Evolutionary conservation across 2,797 vertebrate species (phyloP).

Genomic region (Micromesistius poutassou): DNA sequence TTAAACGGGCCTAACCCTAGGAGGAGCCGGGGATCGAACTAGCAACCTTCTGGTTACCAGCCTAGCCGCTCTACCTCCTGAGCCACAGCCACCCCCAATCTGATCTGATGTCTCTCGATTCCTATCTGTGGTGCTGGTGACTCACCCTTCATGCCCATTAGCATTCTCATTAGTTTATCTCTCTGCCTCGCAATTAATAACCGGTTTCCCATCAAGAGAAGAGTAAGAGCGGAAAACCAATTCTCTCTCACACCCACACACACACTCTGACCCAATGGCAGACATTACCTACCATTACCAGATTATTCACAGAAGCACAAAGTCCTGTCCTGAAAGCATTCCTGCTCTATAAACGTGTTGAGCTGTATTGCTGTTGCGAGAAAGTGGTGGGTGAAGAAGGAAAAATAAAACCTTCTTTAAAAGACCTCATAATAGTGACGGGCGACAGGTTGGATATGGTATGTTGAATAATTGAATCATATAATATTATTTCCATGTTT

Average conservation of each 20-base stretch:
- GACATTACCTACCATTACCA: slow-evolving; percentile 33
- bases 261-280: slow-evolving; percentile 13
- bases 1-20: no score
- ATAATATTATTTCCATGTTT: background rate
- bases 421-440: background rate
- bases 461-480: background rate
- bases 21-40: no score
- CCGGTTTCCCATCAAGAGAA: background rate
- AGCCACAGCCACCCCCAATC: no score
- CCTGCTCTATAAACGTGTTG: slow-evolving; percentile 18
- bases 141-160: background rate
- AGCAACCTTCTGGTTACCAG: no score
- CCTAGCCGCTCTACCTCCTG: no score
- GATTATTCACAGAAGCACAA: slow-evolving; percentile 45
- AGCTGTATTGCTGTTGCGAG: slow-evolving; percentile 15
- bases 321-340: slow-evolving; percentile 37
- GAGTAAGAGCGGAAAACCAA: background rate
- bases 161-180: background rate
- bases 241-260: background rate
- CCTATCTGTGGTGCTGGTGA: background rate
- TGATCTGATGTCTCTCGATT: background rate
- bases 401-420: background rate
- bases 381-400: background rate
- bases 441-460: background rate
- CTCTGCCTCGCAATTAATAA: background rate